These are phyloP conservation scores for Paratrypauchen microcephalus DNA, from an alignment of 2,797 vertebrate species.

Conservation along the genomic window DNA sequence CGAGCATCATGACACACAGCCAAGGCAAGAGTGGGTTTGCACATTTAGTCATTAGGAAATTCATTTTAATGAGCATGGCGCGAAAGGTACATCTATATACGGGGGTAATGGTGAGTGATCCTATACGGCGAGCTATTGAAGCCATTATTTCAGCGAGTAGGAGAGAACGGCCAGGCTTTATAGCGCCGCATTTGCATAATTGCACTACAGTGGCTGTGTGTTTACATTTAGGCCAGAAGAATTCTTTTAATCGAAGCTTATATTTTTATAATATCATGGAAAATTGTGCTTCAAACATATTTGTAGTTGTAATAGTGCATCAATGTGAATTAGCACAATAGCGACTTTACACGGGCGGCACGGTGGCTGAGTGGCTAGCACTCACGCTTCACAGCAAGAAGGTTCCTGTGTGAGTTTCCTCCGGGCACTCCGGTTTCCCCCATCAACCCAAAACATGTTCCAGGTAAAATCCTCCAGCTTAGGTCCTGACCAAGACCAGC, in stretches of 20 bases:
- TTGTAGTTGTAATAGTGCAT: no score
- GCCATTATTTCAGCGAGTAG: neutral
- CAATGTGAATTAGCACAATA: no score
- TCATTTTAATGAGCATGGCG: constrained; percentile 3
- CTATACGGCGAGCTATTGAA: neutral
- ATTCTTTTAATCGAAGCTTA: neutral
- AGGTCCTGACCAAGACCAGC: no score
- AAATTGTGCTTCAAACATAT: no score
- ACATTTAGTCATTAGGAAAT: constrained; percentile 3
- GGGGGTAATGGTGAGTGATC: neutral
- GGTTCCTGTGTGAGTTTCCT: no score
- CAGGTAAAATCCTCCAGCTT: no score
- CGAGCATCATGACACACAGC: neutral
- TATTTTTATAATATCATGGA: neutral
- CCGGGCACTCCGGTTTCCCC: no score
- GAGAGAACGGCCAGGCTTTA: neutral
- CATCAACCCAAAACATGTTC: no score
- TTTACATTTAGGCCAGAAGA: neutral
- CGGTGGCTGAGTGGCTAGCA: no score
- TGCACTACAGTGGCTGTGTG: neutral
- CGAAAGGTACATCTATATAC: neutral
- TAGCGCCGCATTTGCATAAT: neutral
- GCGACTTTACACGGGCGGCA: no score
- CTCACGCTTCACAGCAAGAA: no score
- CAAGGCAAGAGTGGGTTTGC: neutral